Evolutionary conservation across 1,140 invertebrate genomes (phyloP), one percentile per base, ranked within the genome.

Genomic region (Argopecten irradians): DNA sequence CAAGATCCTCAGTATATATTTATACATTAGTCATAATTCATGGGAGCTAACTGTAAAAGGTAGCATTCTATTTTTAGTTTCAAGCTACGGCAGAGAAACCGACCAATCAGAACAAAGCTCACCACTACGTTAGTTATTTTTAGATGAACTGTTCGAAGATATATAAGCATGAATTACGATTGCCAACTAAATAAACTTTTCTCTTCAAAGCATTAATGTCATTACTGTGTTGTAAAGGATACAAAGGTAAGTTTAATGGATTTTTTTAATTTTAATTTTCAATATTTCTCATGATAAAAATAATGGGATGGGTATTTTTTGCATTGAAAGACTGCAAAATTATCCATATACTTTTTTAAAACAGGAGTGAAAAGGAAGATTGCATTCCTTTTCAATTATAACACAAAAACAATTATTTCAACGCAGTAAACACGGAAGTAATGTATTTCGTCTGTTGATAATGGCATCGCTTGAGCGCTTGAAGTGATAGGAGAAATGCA

Each of bases 11-110:
- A 8, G 36, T 39, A 39, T 71, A 71, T 71, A 71, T 71, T 5
- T 71, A n/a, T 16, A 71, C 16, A 28, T 71, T 71, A 71, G 55
- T 71, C 55, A 71, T 71, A 28, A 71, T 71, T 28, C 55, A 71
- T 1, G 5, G 22, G n/a, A 71, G 28, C n/a, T 28, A 71, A 71
- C 55, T 71, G 55, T 71, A n/a, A 71, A 71, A 71, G 55, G 55
- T 71, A 71, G 55, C 55, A 71, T 71, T 71, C 55, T 71, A 71
- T 71, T 71, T 71, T 16, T 71, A 71, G 55, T 28, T 71, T 71
- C 55, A 28, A 16, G 55, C 55, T 71, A 16, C n/a, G 55, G 55
- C 55, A 71, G 28, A 28, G 55, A 71, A 71, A 28, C n/a, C 22
- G 22, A 71, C 55, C 55, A 71, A 71, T 71, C 55, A 71, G 55